Evolutionary conservation across 92 coral and sea anemone species (phyloP), one percentile per base, ranked within the genome.

Genomic region (Nematostella vectensis): DNA sequence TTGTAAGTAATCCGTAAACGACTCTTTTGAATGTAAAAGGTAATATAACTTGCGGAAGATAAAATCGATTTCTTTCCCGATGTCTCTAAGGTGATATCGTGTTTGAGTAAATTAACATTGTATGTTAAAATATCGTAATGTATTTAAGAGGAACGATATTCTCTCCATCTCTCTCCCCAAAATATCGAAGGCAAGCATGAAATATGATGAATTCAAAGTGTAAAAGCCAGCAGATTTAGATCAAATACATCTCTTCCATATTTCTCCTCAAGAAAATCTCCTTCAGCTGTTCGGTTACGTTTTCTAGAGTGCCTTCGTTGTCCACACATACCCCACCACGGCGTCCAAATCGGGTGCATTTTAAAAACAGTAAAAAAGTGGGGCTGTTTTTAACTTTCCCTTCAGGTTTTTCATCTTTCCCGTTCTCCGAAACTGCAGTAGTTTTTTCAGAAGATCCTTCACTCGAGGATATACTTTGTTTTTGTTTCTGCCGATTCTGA

Each of bases 231-330:
- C n/a, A 33, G 18, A 17, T 27, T 55, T 68, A 85, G 36, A 85
- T 85, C 29, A 85, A 72, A 77, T 85, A 85, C 95, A 85, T 85
- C 50, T 85, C 95, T 67, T 85, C 95, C 95, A 85, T 85, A 43
- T 85, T 85, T 51, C 83, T 67, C 19, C 95, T 70, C 8, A 85
- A 65, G 38, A 85, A 85, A 15, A 85, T 85, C 27, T 85, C 95
- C 60, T 85, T 85, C 1, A 85, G 83, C 40, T 75, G 77, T 48
- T 85, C 95, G 20, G 88, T 75, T 21, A 85, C 78, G 43, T 85
- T 80, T 13, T 62, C 61, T 29, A 85, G 62, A 27, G 81, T 70
- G n/a, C 62, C 57, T 51, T 85, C 95, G 58, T 85, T 85, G 29
- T 85, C 84, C 1, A 65, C 25, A 45, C 95, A 85, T 16, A 85